Base-by-base conservation (phyloP, 1,140 invertebrate species). In the Drosophila quadrilineata region DNA sequence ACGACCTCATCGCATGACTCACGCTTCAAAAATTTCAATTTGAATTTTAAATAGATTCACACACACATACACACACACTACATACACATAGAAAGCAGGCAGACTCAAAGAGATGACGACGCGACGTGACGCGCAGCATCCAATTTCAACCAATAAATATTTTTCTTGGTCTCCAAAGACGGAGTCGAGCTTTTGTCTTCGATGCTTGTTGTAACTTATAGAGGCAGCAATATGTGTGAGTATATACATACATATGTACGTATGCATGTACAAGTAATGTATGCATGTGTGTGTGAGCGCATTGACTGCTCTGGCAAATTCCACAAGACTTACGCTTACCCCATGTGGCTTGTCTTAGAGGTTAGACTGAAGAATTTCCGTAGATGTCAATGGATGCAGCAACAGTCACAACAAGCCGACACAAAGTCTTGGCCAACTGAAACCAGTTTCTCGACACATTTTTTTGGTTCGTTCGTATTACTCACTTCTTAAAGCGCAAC, bases 111-210 rank as follows among this genome's bases (percentile, higher is more conserved):
- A 31, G 41, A 48, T 24, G 41, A 48, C 33, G 40, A 48, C 59
- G 35, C n/a, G n/a, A n/a, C n/a, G 10, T 59, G 65, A 73, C 67
- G 62, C 68, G 56, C 71, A 85, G 79, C 79, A 77, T 84, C 79
- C 79, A 84, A 84, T 84, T 84, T 77, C 70, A 85, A 71, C 79
- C 70, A 84, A 85, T 84, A 77, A 85, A 84, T 71, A 77, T 77
- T 79, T 79, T 62, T 74, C 65, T 68, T 62, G 54, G 48, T 52
- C 53, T 46, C 57, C 48, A 62, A 75, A 71, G 49, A 46, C 59
- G 58, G 57, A 62, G 64, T 50, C 56, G 74, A 77, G 71, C 75
- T 69, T 67, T 67, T 74, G 53, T 58, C 48, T 68, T 52, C 63
- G 41, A 38, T 33, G 46, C 65, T 64, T 64, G 59, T 57, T 64